Evolutionary conservation across 2,888 invertebrate species (phyloP).

Genomic region (Camponotus fellah): DNA sequence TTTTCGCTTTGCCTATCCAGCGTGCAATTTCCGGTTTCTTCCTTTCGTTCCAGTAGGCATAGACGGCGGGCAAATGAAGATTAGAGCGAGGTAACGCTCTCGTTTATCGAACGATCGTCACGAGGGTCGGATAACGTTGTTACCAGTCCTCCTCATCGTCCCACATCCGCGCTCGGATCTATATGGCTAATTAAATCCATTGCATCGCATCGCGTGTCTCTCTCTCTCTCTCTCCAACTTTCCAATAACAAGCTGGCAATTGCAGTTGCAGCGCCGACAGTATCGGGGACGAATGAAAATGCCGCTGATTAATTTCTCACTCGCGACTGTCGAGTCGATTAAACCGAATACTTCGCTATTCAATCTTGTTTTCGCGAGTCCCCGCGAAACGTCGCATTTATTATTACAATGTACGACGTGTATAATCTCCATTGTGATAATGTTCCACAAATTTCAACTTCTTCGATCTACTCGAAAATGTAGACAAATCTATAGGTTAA

Average conservation of each 20-base stretch:
- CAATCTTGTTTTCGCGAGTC: conserved; percentile 22
- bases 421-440: not conserved
- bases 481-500: not conserved
- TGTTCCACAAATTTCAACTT: not conserved
- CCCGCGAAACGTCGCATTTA: not conserved
- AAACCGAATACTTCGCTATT: conserved; percentile 29
- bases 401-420: not conserved
- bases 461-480: not conserved
- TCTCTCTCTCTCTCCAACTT: conserved; percentile 29
- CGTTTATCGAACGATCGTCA: conserved; percentile 73
- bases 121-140: conserved; percentile 71
- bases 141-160: conserved; percentile 63
- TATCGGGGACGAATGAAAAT: conserved; percentile 34
- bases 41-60: conserved; percentile 35
- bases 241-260: conserved; percentile 47
- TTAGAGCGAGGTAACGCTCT: conserved; percentile 68
- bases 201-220: conserved; percentile 34
- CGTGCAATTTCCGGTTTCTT: conserved; percentile 72
- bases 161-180: conserved; percentile 66
- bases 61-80: conserved; percentile 50
- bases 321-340: conserved; percentile 12
- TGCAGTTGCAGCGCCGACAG: conserved; percentile 34
- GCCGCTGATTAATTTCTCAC: conserved; percentile 39
- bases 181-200: conserved; percentile 72
- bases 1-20: conserved; percentile 51